Evolutionary conservation across 1,140 invertebrate genomes (phyloP).

Genomic region (Zaprionus taronus): DNA sequence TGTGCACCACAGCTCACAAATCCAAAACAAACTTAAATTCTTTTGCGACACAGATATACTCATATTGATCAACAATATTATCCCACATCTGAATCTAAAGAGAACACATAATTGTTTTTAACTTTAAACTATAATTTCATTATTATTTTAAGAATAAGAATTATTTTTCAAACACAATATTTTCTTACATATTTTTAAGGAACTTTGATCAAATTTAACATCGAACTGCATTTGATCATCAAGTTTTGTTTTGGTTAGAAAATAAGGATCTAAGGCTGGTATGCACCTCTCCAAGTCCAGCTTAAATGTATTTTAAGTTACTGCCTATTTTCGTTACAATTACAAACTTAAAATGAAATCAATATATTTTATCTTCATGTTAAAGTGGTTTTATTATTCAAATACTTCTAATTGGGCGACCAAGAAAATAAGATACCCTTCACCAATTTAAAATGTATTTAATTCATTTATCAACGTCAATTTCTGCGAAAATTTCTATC

Average conservation of each 20-base stretch:
- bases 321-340: background rate
- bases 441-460: too few relatives aligned
- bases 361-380: background rate
- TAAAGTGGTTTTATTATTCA: background rate
- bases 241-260: slow-evolving; percentile 1
- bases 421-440: too few relatives aligned
- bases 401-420: too few relatives aligned
- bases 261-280: background rate
- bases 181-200: slow-evolving; percentile 5
- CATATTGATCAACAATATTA: slow-evolving; percentile 22
- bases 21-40: slow-evolving; percentile 42
- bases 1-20: slow-evolving; percentile 34
- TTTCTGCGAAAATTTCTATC: too few relatives aligned
- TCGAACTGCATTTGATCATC: background rate
- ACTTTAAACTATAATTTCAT: background rate
- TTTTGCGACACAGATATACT: slow-evolving; percentile 14
- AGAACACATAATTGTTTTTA: background rate
- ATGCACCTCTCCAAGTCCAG: background rate
- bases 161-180: background rate
- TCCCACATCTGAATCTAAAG: slow-evolving; percentile 20
- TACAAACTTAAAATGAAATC: too few relatives aligned
- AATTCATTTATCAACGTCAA: too few relatives aligned
- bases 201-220: background rate
- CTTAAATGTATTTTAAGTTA: background rate
- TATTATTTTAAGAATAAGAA: background rate